Evolutionary conservation across 2,888 invertebrate species (phyloP), one percentile per base, ranked within the genome.

Genomic region (Agrilus biguttatus): DNA sequence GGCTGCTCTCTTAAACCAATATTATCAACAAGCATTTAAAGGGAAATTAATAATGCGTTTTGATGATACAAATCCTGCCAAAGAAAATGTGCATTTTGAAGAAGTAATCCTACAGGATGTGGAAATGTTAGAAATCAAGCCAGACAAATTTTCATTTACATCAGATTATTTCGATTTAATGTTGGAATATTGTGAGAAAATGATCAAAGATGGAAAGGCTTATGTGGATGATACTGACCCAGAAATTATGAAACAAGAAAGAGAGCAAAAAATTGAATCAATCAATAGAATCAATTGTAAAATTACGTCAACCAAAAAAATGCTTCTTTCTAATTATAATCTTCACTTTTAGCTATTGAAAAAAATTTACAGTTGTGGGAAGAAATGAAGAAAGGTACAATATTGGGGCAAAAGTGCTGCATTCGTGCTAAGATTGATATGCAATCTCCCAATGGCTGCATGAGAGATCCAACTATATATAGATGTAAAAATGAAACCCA

Each of bases 21-120:
- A 97, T 68, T 99, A 99, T 60, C 91, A 93, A 51, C 77, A 83
- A 56, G 75, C 80, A 1, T 98, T 95, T 66, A 71, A 96, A 57
- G 98, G 98, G 0, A 86, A 85, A 61, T 75, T 98, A 0, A 86
- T 99, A 47, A 92, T 99, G 93, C 77, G 98, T 51, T 99, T 99
- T 64, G 98, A 99, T 68, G 98, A 99, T 63, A 99, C 98, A 5
- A 99, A 99, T 69, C 98, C 98, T 5, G 97, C 95, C 12, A 98
- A 98, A 62, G 98, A 98, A 62, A 90, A 92, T 56, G 85, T 83
- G 1, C 89, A 97, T 52, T 99, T 93, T 69, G 98, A 98, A 63
- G 80, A 95, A 73, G 95, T 92, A 0, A 99, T 99, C 56, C 67
- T 96, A 42, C 88, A 92, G 62, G 98, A 99, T 67, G 74, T 99